Conservation (phyloP, 2,797 vertebrate species). For the Uromys caudimaculatus region DNA sequence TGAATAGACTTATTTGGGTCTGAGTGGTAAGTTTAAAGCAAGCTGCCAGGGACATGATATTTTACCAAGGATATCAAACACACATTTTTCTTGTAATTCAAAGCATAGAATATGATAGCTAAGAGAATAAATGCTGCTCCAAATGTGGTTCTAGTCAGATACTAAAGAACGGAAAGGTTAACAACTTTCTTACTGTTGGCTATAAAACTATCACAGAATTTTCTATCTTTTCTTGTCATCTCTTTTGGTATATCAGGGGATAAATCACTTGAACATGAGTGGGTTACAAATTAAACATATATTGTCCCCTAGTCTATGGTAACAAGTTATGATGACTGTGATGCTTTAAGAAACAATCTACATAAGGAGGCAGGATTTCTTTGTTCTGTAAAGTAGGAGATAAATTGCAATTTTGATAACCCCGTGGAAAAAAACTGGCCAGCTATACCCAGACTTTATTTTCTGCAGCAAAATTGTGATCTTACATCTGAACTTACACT, state of each 20-base stretch:
- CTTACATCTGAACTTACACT: conserved; percentile 22
- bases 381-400: conserved; percentile 69
- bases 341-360: conserved; percentile 60
- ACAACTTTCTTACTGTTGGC: conserved; percentile 57
- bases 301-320: conserved; percentile 18
- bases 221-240: conserved; percentile 26
- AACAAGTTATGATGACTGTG: conserved; percentile 63
- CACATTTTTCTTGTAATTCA: conserved; percentile 49
- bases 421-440: conserved; percentile 57
- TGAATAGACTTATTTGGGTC: background rate
- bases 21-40: background rate
- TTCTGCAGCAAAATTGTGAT: conserved; percentile 63
- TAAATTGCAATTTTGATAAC: conserved; percentile 67
- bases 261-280: conserved; percentile 59
- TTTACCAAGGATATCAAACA: conserved; percentile 5
- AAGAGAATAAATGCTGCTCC: conserved; percentile 25
- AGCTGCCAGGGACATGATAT: conserved; percentile 15
- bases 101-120: conserved; percentile 27
- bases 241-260: conserved; percentile 4
- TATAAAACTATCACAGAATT: conserved; percentile 42
- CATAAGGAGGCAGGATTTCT: conserved; percentile 61
- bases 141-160: conserved; percentile 56
- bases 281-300: conserved; percentile 52
- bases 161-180: conserved; percentile 70
- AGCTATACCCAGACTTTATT: conserved; percentile 63